Percentiles rank a stretch among this genome's conserved stretches.
phyloP scores from a whole-genome alignment of 2,797 vertebrate species.

The Clarias fuscus region DNA sequence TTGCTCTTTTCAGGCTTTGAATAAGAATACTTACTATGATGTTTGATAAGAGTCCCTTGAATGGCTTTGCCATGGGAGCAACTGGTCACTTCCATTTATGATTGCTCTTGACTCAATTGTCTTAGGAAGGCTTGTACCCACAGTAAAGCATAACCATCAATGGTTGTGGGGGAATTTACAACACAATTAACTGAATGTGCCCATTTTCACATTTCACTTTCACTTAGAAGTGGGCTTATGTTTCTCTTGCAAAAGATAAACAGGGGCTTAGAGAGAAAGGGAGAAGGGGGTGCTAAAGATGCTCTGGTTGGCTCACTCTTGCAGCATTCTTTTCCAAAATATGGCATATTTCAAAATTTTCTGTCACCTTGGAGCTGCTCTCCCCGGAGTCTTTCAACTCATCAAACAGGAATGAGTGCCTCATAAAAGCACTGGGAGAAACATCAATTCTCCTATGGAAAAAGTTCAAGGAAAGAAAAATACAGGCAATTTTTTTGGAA shows the following conservation, averaged over 20 bases:
- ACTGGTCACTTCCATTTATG: slow-evolving; percentile 90
- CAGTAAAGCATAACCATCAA: slow-evolving; percentile 92
- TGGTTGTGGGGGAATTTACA: slow-evolving; percentile 85
- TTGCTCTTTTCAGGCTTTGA: slow-evolving; percentile 54
- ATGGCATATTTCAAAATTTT: slow-evolving; percentile 85
- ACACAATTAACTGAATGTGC: slow-evolving; percentile 97
- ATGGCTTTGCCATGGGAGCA: slow-evolving; percentile 92
- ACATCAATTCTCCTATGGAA: slow-evolving; percentile 94
- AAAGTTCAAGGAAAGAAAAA: slow-evolving; percentile 44
- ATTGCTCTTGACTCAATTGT: slow-evolving; percentile 83
- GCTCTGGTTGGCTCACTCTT: slow-evolving; percentile 63
- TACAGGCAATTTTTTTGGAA: not conserved
- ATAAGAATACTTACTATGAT: slow-evolving; percentile 96
- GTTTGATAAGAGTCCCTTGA: slow-evolving; percentile 91
- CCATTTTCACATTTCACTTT: slow-evolving; percentile 77
- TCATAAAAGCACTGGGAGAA: slow-evolving; percentile 99
- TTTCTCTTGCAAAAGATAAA: slow-evolving; percentile 93
- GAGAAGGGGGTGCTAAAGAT: slow-evolving; percentile 89
- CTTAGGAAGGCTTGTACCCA: slow-evolving; percentile 92
- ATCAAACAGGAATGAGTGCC: slow-evolving; percentile 95
- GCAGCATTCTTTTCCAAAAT: slow-evolving; percentile 79
- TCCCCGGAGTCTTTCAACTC: slow-evolving; percentile 94
- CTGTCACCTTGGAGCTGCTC: slow-evolving; percentile 96
- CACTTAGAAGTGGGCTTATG: slow-evolving; percentile 84
- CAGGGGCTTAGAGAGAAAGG: slow-evolving; percentile 81